Evolutionary conservation across 2,797 vertebrate species (phyloP), one percentile per base, ranked within the genome.

Genomic region (Paramormyrops hopkinsi): DNA sequence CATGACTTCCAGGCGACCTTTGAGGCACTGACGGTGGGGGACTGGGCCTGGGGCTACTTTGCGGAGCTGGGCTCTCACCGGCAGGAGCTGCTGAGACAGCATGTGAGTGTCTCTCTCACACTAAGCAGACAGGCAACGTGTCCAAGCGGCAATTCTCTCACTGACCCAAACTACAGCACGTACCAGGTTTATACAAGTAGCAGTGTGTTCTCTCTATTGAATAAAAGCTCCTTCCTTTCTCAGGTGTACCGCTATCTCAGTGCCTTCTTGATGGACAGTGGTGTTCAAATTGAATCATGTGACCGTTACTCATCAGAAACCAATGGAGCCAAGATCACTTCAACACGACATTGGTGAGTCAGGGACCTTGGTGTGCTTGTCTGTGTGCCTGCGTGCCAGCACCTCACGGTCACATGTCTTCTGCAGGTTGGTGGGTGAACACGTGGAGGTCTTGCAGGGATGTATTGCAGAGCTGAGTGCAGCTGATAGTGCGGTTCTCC

Each of bases 301-400:
- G 96, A 96, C 91, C 95, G 98, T 90, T 99, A 98, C 93, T 97
- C 98, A 41, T 96, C 97, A 53, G 98, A 99, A 95, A 97, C 96
- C 46, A 98, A 99, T 0, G 98, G 98, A 84, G 98, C 97, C 76
- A 98, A 97, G 95, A 97, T 99, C 14, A 97, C 97, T 29, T 95
- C 97, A 2, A 97, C 97, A 0, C 95, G 97, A 19, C 94, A 97
- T 87, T 99, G 98, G 98, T 99, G 94, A 93, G 93, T 5, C 41
- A 14, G 22, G 25, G 6, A 62, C 25, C 14, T 46, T 46, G 3
- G 29, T 59, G 14, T 53, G 53, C 22, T 17, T 82, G 22, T 37
- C 5, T 29, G 82, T 25, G 4, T 87, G 48, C 6, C 19, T 53
- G 44, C 0, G 48, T 53, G 50, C 54, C 33, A 41, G 48, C 48